A percentile compares a stretch with the other conserved stretches of the same genome.
Conservation (phyloP, 2,797 vertebrate species). For the Chrosomus eos region DNA sequence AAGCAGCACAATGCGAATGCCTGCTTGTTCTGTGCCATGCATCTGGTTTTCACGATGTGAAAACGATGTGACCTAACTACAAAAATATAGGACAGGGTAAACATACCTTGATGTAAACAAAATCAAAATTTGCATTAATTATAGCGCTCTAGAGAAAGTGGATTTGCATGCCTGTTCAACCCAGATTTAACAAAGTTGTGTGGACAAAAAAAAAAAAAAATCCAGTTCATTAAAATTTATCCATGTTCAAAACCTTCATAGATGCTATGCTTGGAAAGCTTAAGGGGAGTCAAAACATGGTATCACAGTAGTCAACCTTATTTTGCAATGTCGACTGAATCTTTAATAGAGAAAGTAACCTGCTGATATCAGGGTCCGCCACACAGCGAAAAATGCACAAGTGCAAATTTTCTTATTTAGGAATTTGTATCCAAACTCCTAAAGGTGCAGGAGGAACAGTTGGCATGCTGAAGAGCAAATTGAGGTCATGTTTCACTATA, state of each 20-base stretch:
- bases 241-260: slow-evolving; percentile 13
- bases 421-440: slow-evolving; percentile 38
- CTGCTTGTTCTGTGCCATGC: neutral
- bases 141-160: neutral
- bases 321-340: slow-evolving; percentile 28
- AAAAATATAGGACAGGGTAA: slow-evolving; percentile 25
- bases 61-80: neutral
- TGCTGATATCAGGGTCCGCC: slow-evolving; percentile 41
- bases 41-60: neutral
- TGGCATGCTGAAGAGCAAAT: slow-evolving; percentile 46
- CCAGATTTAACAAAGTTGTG: slow-evolving; percentile 13
- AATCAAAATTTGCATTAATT: slow-evolving; percentile 25
- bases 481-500: slow-evolving; percentile 56
- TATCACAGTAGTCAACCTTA: slow-evolving; percentile 9
- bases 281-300: slow-evolving; percentile 17
- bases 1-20: slow-evolving; percentile 11
- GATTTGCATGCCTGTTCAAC: slow-evolving; percentile 28
- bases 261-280: slow-evolving; percentile 29
- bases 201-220: neutral
- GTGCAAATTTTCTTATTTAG: slow-evolving; percentile 38
- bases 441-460: slow-evolving; percentile 44
- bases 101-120: slow-evolving; percentile 21
- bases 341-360: slow-evolving; percentile 39
- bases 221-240: slow-evolving; percentile 28
- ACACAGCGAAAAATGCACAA: slow-evolving; percentile 38